Evolutionary conservation across 1,140 invertebrate genomes (phyloP), one percentile per base, ranked within the genome.

Genomic region (Andrena cerasifolii): DNA sequence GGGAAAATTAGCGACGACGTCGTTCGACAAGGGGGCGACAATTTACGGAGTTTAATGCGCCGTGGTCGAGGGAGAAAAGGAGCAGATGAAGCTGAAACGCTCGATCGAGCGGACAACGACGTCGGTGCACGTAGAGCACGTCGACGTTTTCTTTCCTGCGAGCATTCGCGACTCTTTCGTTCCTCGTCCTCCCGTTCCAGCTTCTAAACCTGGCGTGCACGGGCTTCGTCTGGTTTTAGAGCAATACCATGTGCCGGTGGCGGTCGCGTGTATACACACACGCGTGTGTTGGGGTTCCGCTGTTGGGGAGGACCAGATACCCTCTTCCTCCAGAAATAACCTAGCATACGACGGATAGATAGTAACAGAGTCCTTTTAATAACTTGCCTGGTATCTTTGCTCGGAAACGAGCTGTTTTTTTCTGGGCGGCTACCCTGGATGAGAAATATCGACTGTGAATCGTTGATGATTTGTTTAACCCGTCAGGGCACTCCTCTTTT

Each of bases 261-360:
- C 28, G 26, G 45, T 56, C 45, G 26, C 45, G 66, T 24, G 31
- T 33, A 36, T 63, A 12, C 18, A 33, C 21, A 54, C 12, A 62
- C 33, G 51, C 45, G 54, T 58, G 45, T 33, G 45, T 40, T 18
- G 40, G n/a, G 26, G 28, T 16, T 10, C 26, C 47, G 54, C 54
- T 76, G 40, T 61, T 61, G 70, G 63, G 67, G 76, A 62, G 51
- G 28, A 58, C 54, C 54, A 75, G 53, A 79, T 67, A 71, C 53
- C 45, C 54, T 51, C 62, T 54, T 49, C 26, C 63, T 77, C 82
- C 74, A 81, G 79, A 84, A 85, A 85, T 85, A 85, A 70, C 73
- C 68, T 33, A 16, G 43, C 63, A 2, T 56, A 31, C 56, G 47
- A 40, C 40, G 59, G 75, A 79, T 82, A 65, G 76, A 82, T 79